phyloP scores from a whole-genome alignment of 2,888 invertebrate genomes.

The Ischnus inquisitorius region DNA sequence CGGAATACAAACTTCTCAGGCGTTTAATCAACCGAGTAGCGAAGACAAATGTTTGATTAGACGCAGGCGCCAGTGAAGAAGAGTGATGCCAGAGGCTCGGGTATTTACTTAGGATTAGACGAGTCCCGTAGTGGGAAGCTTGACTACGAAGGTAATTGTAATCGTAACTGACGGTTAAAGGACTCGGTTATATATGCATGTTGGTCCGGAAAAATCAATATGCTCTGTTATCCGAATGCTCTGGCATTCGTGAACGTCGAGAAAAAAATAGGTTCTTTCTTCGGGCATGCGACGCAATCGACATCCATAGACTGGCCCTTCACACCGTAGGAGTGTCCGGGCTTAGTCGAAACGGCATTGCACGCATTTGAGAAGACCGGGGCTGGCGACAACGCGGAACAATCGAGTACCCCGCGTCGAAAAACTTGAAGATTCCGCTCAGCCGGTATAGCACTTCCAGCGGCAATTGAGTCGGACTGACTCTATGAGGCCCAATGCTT shows the following conservation, averaged over 20 bases:
- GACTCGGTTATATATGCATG: not conserved
- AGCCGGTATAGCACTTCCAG: too few relatives aligned
- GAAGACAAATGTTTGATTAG: conserved; percentile 85
- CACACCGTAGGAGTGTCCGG: too few relatives aligned
- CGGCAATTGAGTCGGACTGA: too few relatives aligned
- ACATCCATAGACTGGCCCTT: not conserved
- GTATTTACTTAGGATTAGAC: conserved; percentile 51
- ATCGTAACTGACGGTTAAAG: conserved; percentile 36
- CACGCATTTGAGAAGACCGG: too few relatives aligned
- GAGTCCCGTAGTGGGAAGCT: conserved; percentile 11
- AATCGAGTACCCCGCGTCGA: too few relatives aligned
- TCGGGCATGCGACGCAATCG: not conserved
- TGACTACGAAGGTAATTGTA: conserved; percentile 22
- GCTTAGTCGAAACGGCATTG: too few relatives aligned
- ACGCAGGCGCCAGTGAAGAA: conserved; percentile 66
- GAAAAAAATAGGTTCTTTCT: not conserved
- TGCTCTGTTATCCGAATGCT: not conserved
- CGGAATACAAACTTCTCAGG: conserved; percentile 76
- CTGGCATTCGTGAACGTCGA: not conserved
- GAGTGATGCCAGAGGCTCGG: conserved; percentile 15
- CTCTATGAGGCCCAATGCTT: too few relatives aligned
- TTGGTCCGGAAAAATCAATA: conserved; percentile 2
- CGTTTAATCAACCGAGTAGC: conserved; percentile 84
- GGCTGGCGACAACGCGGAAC: too few relatives aligned
- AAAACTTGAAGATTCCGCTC: too few relatives aligned